These are phyloP conservation scores for Xyliphius kryptos DNA, from an alignment of 2,113 vertebrate genomes.

Conservation along the genomic window DNA sequence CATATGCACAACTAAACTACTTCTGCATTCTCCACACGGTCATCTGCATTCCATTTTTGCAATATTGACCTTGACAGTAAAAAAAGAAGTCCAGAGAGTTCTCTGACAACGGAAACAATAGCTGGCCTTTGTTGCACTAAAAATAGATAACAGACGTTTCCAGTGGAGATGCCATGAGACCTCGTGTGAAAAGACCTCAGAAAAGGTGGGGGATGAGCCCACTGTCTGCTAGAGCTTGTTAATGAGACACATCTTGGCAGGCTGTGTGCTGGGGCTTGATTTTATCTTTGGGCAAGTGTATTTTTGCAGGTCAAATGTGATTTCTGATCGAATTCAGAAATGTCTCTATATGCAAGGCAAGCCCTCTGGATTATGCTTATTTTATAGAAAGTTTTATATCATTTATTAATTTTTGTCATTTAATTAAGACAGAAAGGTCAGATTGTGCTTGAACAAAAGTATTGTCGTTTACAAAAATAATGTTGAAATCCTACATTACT, in stretches of 20 bases:
- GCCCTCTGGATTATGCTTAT: too few relatives aligned
- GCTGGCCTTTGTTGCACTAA: constrained; percentile 6
- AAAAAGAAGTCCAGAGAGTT: not conserved
- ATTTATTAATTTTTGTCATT: too few relatives aligned
- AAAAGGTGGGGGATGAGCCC: not conserved
- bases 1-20: not conserved
- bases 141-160: constrained; percentile 23
- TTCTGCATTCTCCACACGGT: not conserved
- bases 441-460: too few relatives aligned
- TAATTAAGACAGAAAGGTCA: too few relatives aligned
- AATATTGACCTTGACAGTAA: constrained; percentile 23
- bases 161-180: constrained; percentile 18
- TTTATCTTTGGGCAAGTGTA: not conserved
- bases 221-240: constrained; percentile 1
- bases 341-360: too few relatives aligned
- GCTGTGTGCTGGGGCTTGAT: not conserved
- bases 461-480: too few relatives aligned
- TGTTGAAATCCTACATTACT: too few relatives aligned
- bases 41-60: not conserved
- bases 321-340: too few relatives aligned
- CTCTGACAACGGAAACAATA: constrained; percentile 24
- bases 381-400: too few relatives aligned
- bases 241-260: constrained; percentile 17
- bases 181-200: constrained; percentile 27
- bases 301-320: not conserved